Conservation (phyloP, 1,140 invertebrate species). For the Calliphora vicina region DNA sequence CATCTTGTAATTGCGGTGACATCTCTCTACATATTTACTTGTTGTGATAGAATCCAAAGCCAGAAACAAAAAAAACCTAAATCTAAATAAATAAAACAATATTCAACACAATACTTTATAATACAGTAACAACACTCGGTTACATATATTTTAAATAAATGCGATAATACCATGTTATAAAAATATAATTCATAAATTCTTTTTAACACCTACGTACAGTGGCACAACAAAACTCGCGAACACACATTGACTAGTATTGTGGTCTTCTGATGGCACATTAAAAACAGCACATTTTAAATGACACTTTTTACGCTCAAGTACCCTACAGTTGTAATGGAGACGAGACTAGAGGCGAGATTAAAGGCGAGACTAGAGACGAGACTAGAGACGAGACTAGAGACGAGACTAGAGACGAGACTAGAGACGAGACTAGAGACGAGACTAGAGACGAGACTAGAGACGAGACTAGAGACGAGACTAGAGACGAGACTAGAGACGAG, state of each 20-base stretch:
- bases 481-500: no score
- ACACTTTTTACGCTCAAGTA: conserved; percentile 1
- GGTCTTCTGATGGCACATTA: conserved; percentile 11
- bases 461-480: no score
- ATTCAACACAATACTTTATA: neutral
- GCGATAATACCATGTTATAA: conserved; percentile 1
- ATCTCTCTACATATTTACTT: conserved; percentile 2
- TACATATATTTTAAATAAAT: neutral
- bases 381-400: no score
- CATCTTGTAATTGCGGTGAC: conserved; percentile 27
- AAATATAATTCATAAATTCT: conserved; percentile 35
- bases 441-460: no score
- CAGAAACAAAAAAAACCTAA: neutral
- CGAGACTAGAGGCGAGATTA: no score
- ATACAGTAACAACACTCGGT: no score
- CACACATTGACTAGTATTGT: neutral
- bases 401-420: no score
- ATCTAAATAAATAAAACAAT: conserved; percentile 4
- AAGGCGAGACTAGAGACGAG: no score
- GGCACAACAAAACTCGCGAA: neutral
- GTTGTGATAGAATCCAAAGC: neutral
- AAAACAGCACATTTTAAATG: conserved; percentile 4
- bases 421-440: no score
- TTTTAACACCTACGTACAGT: conserved; percentile 26
- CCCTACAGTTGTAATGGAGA: neutral